A percentile compares a stretch with the other conserved stretches of the same genome.
These are phyloP conservation scores for Morus bassanus DNA, from an alignment of 2,797 vertebrate genomes.

Conservation along the genomic window DNA sequence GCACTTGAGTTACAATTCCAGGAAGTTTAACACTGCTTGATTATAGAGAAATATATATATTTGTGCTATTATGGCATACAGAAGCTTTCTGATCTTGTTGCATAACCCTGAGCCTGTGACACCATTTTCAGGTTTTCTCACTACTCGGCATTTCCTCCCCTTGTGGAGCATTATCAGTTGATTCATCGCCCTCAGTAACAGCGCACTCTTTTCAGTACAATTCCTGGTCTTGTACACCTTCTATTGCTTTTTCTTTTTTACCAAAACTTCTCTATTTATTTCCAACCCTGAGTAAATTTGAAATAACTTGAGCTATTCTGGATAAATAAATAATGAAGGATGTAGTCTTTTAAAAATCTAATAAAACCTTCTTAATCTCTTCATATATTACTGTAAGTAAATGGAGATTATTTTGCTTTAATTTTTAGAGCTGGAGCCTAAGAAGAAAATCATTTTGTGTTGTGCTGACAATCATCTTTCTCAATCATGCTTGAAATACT, in stretches of 20 bases:
- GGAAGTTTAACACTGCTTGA: background rate
- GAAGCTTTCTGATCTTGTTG: constrained; percentile 17
- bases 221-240: background rate
- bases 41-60: background rate
- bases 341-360: background rate
- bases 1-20: background rate
- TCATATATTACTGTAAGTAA: background rate
- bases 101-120: background rate
- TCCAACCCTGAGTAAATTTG: background rate
- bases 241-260: background rate
- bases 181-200: background rate
- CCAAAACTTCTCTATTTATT: background rate
- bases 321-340: constrained; percentile 1
- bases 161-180: background rate
- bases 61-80: background rate
- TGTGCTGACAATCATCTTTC: constrained; percentile 2
- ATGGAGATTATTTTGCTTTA: constrained; percentile 9
- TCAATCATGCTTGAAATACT: constrained; percentile 10
- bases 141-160: background rate
- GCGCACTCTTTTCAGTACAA: constrained; percentile 1
- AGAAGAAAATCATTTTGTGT: background rate
- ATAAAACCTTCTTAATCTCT: background rate
- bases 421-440: background rate
- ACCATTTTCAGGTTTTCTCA: constrained; percentile 28
- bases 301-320: background rate